Evolutionary conservation across 2,113 vertebrate species (phyloP).

Genomic region (Mesocricetus auratus): DNA sequence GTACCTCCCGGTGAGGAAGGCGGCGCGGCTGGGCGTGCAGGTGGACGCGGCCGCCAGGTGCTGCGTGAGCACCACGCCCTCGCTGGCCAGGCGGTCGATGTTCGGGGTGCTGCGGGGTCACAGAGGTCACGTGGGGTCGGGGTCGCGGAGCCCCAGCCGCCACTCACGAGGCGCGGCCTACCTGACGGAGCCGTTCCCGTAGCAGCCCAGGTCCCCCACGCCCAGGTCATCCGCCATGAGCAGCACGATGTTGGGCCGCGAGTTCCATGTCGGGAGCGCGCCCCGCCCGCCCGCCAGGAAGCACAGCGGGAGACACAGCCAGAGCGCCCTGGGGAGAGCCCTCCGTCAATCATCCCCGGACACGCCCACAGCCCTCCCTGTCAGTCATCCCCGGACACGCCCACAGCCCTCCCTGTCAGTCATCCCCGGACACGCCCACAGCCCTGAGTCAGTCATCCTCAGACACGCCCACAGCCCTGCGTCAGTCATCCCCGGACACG

Average conservation of each 20-base stretch:
- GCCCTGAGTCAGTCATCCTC: not conserved
- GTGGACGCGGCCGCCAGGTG: constrained; percentile 91
- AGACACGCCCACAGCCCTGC: not conserved
- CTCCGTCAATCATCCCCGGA: too few species aligned
- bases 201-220: constrained; percentile 92
- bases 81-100: constrained; percentile 90
- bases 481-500: too few species aligned
- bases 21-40: constrained; percentile 93
- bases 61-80: constrained; percentile 92
- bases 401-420: too few species aligned
- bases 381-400: too few species aligned
- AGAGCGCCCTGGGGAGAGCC: not conserved
- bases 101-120: constrained; percentile 89
- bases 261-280: accelerated
- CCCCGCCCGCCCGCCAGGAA: accelerated
- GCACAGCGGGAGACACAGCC: accelerated
- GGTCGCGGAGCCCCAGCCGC: too few species aligned
- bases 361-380: too few species aligned
- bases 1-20: constrained; percentile 94
- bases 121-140: not conserved
- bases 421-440: too few species aligned
- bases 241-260: constrained; percentile 90
- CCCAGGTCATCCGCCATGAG: constrained; percentile 94
- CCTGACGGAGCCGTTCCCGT: constrained; percentile 91
- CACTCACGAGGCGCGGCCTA: too few species aligned